Conservation (phyloP, 64 coral and sea anemone genomes). For the Pachyseris speciosa region DNA sequence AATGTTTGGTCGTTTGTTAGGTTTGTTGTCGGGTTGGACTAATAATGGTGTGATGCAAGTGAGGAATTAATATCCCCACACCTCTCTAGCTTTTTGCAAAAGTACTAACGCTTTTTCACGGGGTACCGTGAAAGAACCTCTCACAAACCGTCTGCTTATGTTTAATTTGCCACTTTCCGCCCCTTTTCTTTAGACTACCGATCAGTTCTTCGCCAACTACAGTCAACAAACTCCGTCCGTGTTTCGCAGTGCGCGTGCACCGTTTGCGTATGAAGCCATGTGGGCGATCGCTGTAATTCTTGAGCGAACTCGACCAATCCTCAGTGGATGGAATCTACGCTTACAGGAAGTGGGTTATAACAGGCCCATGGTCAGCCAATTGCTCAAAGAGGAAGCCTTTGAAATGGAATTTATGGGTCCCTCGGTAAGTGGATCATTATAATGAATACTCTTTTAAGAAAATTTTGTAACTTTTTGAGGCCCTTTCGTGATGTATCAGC, state of each 20-base stretch:
- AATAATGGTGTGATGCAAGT: no score
- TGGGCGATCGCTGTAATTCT: slow-evolving; percentile 20
- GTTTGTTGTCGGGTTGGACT: no score
- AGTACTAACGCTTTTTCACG: no score
- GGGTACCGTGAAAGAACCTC: no score
- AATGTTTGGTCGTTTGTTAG: no score
- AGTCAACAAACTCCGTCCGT: background rate
- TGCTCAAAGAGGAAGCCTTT: slow-evolving; percentile 30
- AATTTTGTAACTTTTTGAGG: no score
- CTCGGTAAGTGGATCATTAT: background rate
- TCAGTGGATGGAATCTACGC: background rate
- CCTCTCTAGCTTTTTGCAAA: no score
- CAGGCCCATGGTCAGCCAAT: slow-evolving; percentile 8
- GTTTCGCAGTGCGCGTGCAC: slow-evolving; percentile 11
- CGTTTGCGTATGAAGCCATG: slow-evolving; percentile 44
- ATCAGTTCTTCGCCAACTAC: slow-evolving; percentile 10
- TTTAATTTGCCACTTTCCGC: no score
- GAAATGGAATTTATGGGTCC: slow-evolving; percentile 11
- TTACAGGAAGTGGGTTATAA: background rate
- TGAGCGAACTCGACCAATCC: slow-evolving; percentile 10
- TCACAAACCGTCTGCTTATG: no score
- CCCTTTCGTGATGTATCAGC: no score
- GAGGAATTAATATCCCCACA: no score
- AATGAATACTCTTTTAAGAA: no score
- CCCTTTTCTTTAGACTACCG: background rate